These are phyloP conservation scores for Gymnoscelis rufifasciata DNA, from an alignment of 2,888 invertebrate genomes.

Conservation along the genomic window DNA sequence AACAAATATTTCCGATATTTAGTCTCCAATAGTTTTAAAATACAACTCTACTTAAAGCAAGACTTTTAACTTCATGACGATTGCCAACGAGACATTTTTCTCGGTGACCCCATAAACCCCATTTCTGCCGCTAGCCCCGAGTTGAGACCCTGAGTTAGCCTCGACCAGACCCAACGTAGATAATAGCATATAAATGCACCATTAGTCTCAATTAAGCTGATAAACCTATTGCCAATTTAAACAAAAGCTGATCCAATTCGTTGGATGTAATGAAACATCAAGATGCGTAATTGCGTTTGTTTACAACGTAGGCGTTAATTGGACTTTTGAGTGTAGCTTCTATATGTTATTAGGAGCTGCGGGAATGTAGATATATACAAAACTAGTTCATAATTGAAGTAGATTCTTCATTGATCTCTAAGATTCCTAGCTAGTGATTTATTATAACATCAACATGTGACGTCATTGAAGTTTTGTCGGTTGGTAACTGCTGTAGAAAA, in stretches of 20 bases:
- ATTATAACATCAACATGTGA: slow-evolving; percentile 40
- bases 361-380: background rate
- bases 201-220: slow-evolving; percentile 27
- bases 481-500: too few species aligned
- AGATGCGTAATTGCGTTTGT: slow-evolving; percentile 37
- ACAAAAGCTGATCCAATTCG: slow-evolving; percentile 45
- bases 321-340: slow-evolving; percentile 38
- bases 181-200: too few species aligned
- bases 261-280: slow-evolving; percentile 36
- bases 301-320: slow-evolving; percentile 45
- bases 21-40: too few species aligned
- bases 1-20: too few species aligned
- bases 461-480: slow-evolving; percentile 58
- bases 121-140: too few species aligned
- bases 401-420: slow-evolving; percentile 16
- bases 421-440: slow-evolving; percentile 19
- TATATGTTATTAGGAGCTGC: background rate
- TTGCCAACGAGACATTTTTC: too few species aligned
- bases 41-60: too few species aligned
- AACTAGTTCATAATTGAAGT: slow-evolving; percentile 12
- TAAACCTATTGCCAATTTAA: slow-evolving; percentile 26
- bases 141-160: too few species aligned
- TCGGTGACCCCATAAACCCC: too few species aligned
- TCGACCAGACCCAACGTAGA: too few species aligned
- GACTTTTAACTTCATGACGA: too few species aligned